phyloP scores from a whole-genome alignment of 2,888 invertebrate genomes.

The Gerris lacustris region DNA sequence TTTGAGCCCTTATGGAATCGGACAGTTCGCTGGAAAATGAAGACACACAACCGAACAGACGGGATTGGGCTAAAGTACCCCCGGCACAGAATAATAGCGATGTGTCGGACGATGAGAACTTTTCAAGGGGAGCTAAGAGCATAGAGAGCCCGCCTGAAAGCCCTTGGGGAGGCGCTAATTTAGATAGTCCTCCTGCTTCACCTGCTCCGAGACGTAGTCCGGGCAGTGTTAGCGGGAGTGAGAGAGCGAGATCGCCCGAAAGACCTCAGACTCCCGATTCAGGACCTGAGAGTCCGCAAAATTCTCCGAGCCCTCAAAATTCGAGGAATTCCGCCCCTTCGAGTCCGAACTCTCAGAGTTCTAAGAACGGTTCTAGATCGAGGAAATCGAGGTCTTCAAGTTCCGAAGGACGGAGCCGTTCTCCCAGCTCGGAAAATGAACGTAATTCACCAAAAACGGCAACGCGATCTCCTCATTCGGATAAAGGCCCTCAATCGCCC shows the following conservation, averaged over 20 bases:
- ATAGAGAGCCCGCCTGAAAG: constrained; percentile 28
- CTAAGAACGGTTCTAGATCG: constrained; percentile 36
- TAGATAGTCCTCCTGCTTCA: constrained; percentile 28
- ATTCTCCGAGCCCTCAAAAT: constrained; percentile 5
- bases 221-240: constrained; percentile 28
- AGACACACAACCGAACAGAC: constrained; percentile 7
- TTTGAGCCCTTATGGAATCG: constrained; percentile 26
- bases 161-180: constrained; percentile 25
- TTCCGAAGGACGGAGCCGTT: constrained; percentile 34
- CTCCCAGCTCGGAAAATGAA: constrained; percentile 31
- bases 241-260: constrained; percentile 40
- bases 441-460: constrained; percentile 25
- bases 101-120: constrained; percentile 29
- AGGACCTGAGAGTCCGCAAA: constrained; percentile 34
- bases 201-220: constrained; percentile 23
- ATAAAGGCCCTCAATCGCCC: constrained; percentile 26
- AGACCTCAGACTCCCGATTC: constrained; percentile 20
- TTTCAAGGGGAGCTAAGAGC: constrained; percentile 27
- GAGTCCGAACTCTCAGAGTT: constrained; percentile 23
- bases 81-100: constrained; percentile 24
- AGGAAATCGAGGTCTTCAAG: constrained; percentile 6
- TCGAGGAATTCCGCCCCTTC: constrained; percentile 23
- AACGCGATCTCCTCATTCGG: not conserved
- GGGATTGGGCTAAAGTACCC: constrained; percentile 21
- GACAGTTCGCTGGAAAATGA: constrained; percentile 28